A percentile compares a stretch with the other conserved stretches of the same genome.
Evolutionary conservation across 2,113 vertebrate genomes (phyloP).

Genomic region (Brachypodius melanocephalos): DNA sequence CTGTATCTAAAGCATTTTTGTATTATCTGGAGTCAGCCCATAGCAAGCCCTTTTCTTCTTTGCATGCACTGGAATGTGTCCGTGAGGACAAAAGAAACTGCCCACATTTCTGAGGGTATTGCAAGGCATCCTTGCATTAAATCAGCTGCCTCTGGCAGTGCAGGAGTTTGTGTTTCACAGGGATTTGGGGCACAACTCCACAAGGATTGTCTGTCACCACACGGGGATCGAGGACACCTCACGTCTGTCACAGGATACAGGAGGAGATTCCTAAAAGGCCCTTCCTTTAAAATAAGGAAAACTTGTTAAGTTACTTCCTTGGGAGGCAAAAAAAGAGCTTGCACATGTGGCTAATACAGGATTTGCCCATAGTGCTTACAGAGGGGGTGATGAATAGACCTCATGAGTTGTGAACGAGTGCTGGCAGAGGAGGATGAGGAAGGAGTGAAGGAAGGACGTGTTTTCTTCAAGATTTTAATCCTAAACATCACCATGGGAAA

Average conservation of each 20-base stretch:
- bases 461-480: background rate
- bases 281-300: background rate
- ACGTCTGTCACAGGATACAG: fast-evolving
- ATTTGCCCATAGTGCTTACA: background rate
- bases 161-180: background rate
- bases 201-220: fast-evolving
- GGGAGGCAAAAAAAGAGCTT: background rate
- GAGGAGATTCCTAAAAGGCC: background rate
- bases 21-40: background rate
- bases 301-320: background rate
- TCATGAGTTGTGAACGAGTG: fast-evolving
- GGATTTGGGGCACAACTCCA: background rate
- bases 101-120: background rate
- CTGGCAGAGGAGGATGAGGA: background rate
- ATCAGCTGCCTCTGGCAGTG: background rate
- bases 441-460: background rate
- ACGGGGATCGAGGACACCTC: fast-evolving
- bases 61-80: background rate
- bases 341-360: background rate
- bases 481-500: background rate
- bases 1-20: background rate
- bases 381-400: background rate
- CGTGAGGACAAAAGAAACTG: background rate
- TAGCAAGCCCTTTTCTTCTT: background rate
- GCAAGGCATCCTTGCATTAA: background rate